Conservation (phyloP, 2,888 invertebrate species). For the Cepaea hortensis region DNA sequence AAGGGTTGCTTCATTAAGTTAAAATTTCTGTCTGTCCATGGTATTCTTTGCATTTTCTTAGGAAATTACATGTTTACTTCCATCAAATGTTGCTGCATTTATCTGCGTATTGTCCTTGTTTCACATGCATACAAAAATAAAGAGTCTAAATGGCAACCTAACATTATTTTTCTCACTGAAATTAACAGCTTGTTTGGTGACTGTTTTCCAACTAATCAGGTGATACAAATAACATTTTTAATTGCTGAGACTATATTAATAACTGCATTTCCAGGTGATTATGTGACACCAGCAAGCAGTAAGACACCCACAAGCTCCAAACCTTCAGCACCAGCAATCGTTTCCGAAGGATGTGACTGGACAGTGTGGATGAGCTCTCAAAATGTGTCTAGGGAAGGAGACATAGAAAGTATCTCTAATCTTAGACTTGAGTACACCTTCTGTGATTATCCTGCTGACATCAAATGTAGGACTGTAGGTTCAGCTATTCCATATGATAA, state of each 20-base stretch:
- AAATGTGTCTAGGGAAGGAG: conserved; percentile 56
- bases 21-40: too few species aligned
- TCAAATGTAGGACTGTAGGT: conserved; percentile 84
- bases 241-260: neutral
- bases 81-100: too few species aligned
- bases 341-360: conserved; percentile 37
- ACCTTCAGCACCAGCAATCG: neutral
- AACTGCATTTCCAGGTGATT: neutral
- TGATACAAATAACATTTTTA: too few species aligned
- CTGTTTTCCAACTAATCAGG: too few species aligned
- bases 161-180: too few species aligned
- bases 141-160: too few species aligned
- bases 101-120: too few species aligned
- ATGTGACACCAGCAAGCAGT: neutral
- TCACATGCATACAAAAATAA: too few species aligned
- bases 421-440: conserved; percentile 62
- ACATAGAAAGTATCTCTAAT: conserved; percentile 66
- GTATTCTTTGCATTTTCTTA: too few species aligned
- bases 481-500: conserved; percentile 76
- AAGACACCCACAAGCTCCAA: neutral
- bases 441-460: conserved; percentile 78
- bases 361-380: conserved; percentile 52
- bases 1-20: too few species aligned
- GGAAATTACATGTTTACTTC: too few species aligned
- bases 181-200: too few species aligned